Conservation (phyloP, 2,888 invertebrate species). For the Clivina fossor region DNA sequence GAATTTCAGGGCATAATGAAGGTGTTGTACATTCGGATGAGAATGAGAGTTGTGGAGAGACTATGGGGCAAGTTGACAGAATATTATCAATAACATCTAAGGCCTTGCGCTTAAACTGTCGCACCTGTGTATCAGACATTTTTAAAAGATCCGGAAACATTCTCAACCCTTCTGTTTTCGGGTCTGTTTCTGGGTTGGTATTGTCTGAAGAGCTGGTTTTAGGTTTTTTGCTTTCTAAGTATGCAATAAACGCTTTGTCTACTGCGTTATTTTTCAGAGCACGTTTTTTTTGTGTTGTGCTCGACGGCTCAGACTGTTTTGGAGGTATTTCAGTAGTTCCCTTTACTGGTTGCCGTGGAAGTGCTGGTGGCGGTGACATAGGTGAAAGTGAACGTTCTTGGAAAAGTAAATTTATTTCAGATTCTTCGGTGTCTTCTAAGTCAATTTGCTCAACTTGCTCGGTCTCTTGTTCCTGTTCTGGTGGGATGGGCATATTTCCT, state of each 20-base stretch:
- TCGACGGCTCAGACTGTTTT: not conserved
- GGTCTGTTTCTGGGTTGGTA: not conserved
- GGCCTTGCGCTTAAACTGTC: not conserved
- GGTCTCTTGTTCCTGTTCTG: not conserved
- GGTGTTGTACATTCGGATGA: too few species aligned
- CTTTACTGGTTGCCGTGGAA: not conserved
- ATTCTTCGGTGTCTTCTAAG: not conserved
- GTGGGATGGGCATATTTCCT: not conserved
- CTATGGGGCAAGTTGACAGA: not conserved
- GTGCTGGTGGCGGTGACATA: not conserved
- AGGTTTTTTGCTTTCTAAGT: not conserved
- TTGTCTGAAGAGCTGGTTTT: not conserved
- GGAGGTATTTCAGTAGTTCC: not conserved
- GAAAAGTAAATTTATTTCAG: too few species aligned
- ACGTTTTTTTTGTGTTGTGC: not conserved
- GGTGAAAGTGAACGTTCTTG: not conserved
- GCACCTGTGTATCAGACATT: not conserved
- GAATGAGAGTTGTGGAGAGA: too few species aligned
- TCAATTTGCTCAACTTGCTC: not conserved
- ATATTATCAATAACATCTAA: not conserved
- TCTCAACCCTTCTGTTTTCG: not conserved
- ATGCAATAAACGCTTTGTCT: constrained; percentile 8
- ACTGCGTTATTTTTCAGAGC: not conserved
- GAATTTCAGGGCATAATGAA: too few species aligned
- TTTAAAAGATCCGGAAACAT: constrained; percentile 1